These are phyloP conservation scores for Syrista parreyssii DNA, from an alignment of 2,888 invertebrate species.

Conservation along the genomic window DNA sequence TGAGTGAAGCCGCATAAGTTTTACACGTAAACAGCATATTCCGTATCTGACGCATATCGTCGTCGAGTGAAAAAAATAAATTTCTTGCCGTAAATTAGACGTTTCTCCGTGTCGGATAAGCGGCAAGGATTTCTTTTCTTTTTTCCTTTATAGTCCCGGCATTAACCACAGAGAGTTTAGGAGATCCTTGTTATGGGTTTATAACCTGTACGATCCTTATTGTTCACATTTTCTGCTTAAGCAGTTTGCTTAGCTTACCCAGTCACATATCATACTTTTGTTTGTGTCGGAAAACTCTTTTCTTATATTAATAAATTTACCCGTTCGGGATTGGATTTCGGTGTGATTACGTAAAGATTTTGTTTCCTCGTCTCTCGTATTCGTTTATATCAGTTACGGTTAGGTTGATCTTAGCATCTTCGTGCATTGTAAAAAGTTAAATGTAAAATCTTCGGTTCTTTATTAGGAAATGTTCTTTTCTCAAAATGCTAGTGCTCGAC, in stretches of 20 bases:
- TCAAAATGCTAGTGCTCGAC: neutral
- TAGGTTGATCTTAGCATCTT: constrained; percentile 13
- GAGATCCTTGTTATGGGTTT: neutral
- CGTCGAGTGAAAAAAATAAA: constrained; percentile 20
- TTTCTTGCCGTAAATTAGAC: constrained; percentile 11
- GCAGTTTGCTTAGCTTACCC: neutral
- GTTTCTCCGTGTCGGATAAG: neutral
- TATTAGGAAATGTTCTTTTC: too few species aligned
- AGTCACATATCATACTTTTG: neutral
- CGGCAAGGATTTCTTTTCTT: neutral
- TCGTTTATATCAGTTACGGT: neutral
- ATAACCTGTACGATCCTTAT: constrained; percentile 2
- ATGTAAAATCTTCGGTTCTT: neutral
- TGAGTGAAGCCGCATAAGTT: constrained; percentile 31
- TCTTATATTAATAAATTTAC: neutral
- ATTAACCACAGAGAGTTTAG: neutral
- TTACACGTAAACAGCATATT: constrained; percentile 8
- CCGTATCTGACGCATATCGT: constrained; percentile 5
- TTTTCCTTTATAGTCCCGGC: neutral
- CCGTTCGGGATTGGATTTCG: neutral
- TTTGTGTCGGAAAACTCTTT: neutral
- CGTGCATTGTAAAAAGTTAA: neutral
- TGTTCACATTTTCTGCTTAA: constrained; percentile 1
- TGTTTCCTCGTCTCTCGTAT: neutral
- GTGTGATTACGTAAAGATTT: neutral